Evolutionary conservation across 2,113 vertebrate genomes (phyloP).

Genomic region (Heteronetta atricapilla): DNA sequence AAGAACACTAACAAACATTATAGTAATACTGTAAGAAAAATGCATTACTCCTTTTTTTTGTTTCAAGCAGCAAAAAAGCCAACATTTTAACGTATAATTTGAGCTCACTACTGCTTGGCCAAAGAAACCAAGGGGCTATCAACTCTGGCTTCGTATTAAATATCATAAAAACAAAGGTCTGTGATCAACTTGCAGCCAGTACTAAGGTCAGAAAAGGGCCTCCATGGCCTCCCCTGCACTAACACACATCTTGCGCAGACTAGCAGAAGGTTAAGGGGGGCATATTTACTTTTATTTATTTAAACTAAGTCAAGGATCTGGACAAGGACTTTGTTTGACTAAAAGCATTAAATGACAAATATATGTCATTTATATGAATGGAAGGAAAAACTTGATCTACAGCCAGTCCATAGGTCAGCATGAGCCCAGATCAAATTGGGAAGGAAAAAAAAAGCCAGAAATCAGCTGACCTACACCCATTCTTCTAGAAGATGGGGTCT

Average conservation of each 20-base stretch:
- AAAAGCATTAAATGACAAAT: background rate
- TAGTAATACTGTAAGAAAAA: background rate
- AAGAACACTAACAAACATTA: background rate
- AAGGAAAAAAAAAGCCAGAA: background rate
- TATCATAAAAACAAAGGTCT: background rate
- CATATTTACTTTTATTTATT: background rate
- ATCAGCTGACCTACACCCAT: background rate
- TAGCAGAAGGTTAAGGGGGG: background rate
- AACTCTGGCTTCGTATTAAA: background rate
- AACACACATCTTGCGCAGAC: background rate
- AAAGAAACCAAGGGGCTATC: background rate
- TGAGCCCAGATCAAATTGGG: fast-evolving
- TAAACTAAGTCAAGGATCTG: background rate
- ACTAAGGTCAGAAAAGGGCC: background rate
- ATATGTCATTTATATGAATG: background rate
- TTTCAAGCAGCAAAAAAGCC: background rate
- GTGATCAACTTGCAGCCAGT: no score
- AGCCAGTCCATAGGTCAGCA: background rate
- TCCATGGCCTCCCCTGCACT: background rate
- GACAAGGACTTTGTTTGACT: background rate
- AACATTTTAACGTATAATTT: background rate
- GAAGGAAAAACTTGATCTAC: background rate
- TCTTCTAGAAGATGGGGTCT: background rate
- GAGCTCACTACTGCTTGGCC: background rate
- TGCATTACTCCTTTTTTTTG: background rate